A percentile compares a stretch with the other conserved stretches of the same genome.
These are phyloP conservation scores for Tapirus terrestris DNA, from an alignment of 2,113 vertebrate species.

Conservation along the genomic window DNA sequence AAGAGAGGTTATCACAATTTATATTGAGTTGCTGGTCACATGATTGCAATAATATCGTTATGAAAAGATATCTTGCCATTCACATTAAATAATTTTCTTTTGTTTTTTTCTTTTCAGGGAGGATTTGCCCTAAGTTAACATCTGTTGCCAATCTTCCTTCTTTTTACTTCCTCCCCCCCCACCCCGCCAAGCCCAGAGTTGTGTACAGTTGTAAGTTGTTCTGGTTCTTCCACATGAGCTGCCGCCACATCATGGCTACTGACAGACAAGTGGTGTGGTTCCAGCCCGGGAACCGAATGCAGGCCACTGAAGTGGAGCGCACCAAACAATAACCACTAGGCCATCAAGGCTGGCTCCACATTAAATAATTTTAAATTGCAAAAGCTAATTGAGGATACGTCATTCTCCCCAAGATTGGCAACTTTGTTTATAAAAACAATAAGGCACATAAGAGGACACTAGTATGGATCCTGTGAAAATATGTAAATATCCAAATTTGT, in stretches of 20 bases:
- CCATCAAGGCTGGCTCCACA: background rate
- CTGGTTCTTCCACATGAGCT: no score
- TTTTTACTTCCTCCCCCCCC: no score
- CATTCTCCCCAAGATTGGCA: background rate
- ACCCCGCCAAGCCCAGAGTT: no score
- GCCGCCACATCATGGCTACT: no score
- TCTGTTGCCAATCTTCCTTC: no score
- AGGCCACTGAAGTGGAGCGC: no score
- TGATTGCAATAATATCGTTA: background rate
- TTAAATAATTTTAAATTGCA: background rate
- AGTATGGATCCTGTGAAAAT: background rate
- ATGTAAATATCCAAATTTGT: background rate
- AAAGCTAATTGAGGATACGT: background rate
- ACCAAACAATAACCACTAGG: no score
- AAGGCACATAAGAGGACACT: background rate
- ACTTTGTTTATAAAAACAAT: background rate
- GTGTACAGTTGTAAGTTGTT: no score
- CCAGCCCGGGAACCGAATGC: no score
- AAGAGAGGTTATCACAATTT: background rate
- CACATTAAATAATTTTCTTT: background rate
- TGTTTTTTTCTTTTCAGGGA: no score
- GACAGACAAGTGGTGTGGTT: no score
- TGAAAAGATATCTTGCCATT: background rate
- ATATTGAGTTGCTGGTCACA: background rate
- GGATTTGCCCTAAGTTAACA: no score